A percentile compares a stretch with the other conserved stretches of the same genome.
These are phyloP conservation scores for Galagoides demidoff DNA, from an alignment of 2,797 vertebrate genomes.

Conservation along the genomic window DNA sequence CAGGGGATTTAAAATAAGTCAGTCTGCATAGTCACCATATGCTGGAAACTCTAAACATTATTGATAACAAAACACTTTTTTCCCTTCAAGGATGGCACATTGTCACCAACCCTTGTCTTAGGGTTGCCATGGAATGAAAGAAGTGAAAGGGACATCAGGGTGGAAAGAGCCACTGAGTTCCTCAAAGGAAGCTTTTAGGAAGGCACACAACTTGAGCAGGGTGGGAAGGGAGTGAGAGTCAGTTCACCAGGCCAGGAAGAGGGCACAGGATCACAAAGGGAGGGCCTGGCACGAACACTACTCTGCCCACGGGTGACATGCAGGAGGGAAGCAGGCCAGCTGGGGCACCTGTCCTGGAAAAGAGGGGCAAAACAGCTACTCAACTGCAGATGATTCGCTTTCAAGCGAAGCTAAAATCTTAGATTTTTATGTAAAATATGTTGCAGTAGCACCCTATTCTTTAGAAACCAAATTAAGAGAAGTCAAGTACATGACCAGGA, in stretches of 20 bases:
- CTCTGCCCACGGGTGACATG: neutral
- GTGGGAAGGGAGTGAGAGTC: rapidly evolving
- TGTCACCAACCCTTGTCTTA: neutral
- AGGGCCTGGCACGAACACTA: rapidly evolving
- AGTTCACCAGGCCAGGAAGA: neutral
- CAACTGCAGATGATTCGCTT: neutral
- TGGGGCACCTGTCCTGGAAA: neutral
- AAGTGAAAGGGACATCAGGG: too few relatives aligned
- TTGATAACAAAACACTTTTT: neutral
- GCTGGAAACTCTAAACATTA: neutral
- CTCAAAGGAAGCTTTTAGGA: neutral
- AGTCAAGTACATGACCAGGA: neutral
- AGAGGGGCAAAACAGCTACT: neutral
- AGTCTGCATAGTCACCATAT: neutral
- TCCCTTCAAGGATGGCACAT: neutral
- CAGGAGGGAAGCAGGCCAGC: too few relatives aligned
- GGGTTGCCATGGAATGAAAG: neutral
- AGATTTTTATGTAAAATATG: neutral
- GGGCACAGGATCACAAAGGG: rapidly evolving
- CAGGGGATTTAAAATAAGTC: neutral
- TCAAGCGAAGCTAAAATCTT: neutral
- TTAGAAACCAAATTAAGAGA: neutral
- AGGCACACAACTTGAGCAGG: rapidly evolving
- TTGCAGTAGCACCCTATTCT: neutral
- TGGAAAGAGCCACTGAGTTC: neutral